Percentiles rank a stretch among this genome's conserved stretches.
These are phyloP conservation scores for Chloromyia formosa DNA, from an alignment of 2,888 invertebrate species.

Conservation along the genomic window DNA sequence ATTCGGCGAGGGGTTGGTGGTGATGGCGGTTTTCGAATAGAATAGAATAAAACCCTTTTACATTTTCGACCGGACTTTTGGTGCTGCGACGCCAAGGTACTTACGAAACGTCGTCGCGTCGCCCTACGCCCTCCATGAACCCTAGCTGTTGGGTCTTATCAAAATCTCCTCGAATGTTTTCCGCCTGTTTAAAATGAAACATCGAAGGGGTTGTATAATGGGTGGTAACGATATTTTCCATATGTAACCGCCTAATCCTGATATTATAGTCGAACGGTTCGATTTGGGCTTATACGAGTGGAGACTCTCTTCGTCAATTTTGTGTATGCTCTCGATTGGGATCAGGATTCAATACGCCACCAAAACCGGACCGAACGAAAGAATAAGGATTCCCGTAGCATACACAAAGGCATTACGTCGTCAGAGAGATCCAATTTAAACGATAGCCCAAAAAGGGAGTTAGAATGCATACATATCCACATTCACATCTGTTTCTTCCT, in stretches of 20 bases:
- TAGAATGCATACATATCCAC: not conserved
- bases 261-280: slow-evolving; percentile 47
- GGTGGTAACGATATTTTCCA: slow-evolving; percentile 43
- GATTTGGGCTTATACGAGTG: slow-evolving; percentile 39
- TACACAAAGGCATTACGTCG: slow-evolving; percentile 20
- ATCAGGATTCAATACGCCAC: not conserved
- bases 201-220: slow-evolving; percentile 40
- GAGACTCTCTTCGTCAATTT: slow-evolving; percentile 2
- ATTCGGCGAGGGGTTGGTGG: not conserved
- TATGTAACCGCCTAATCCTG: slow-evolving; percentile 45
- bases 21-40: too few species aligned
- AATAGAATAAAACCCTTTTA: not conserved
- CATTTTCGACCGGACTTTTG: slow-evolving; percentile 4
- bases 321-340: not conserved
- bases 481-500: too few species aligned
- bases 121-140: too few species aligned
- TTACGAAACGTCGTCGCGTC: too few species aligned
- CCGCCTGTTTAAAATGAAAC: slow-evolving; percentile 49
- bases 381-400: slow-evolving; percentile 16
- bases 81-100: too few species aligned
- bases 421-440: slow-evolving; percentile 22
- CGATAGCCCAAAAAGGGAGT: slow-evolving; percentile 20
- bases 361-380: not conserved
- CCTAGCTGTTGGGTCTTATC: slow-evolving; percentile 38
- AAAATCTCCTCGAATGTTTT: slow-evolving; percentile 49